Percentiles rank a stretch among this genome's conserved stretches.
These are phyloP conservation scores for Musca vetustissima DNA, from an alignment of 1,140 invertebrate genomes.

Conservation along the genomic window DNA sequence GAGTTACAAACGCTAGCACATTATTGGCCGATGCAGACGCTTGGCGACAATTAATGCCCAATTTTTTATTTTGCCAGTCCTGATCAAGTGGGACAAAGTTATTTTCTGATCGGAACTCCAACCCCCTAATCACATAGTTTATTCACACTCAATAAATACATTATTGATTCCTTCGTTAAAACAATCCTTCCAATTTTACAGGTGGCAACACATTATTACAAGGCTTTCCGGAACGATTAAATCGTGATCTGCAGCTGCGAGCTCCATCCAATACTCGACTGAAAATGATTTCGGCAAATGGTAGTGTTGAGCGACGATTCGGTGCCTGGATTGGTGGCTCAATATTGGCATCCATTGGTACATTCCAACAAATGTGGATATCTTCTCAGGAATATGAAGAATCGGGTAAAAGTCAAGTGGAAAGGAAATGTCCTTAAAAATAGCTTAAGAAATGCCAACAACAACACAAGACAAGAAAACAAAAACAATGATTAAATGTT, in stretches of 20 bases:
- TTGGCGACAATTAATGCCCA: too few relatives aligned
- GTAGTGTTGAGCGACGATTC: constrained; percentile 81
- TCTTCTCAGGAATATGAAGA: constrained; percentile 97
- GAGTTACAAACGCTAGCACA: too few relatives aligned
- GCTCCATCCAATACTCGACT: constrained; percentile 86
- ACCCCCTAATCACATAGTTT: too few relatives aligned
- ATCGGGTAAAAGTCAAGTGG: constrained; percentile 87
- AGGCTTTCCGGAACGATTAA: constrained; percentile 72
- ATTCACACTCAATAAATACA: too few relatives aligned
- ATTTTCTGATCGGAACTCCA: too few relatives aligned
- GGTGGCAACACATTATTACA: constrained; percentile 78
- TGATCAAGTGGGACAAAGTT: too few relatives aligned
- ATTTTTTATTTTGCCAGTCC: too few relatives aligned
- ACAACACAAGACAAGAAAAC: neutral
- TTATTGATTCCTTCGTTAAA: too few relatives aligned
- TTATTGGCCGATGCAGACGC: too few relatives aligned
- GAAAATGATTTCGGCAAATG: constrained; percentile 83
- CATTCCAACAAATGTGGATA: constrained; percentile 98
- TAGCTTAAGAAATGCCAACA: neutral
- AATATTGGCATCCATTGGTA: constrained; percentile 91
- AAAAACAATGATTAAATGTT: neutral
- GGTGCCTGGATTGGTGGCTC: constrained; percentile 97
- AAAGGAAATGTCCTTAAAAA: constrained; percentile 83
- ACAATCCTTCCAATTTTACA: constrained; percentile 14
- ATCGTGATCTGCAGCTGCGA: constrained; percentile 83